Evolutionary conservation across 2,888 invertebrate genomes (phyloP), one percentile per base, ranked within the genome.

Genomic region (Rotaria magnacalcarata): DNA sequence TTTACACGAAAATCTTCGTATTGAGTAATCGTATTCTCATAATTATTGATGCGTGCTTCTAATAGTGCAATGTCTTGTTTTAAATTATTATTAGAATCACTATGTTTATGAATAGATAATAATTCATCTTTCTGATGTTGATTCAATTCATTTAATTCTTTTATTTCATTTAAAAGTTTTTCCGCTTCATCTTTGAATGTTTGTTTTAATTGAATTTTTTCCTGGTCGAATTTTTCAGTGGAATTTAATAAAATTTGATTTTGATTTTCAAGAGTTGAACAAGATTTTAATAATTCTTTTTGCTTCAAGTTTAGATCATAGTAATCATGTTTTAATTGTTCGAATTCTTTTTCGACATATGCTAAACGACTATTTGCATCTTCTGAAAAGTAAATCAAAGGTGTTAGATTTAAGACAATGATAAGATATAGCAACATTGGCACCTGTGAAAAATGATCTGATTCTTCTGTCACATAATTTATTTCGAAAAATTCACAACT

Each of bases 301-400:
- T 80, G 80, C 34, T 80, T 80, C 21, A 80, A 5, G 47, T 80
- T 80, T 16, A 80, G n/a, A 47, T 80, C 34, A n/a, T 47, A 47
- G 47, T 80, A 43, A 80, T 80, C 80, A 10, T 43, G 43, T 47
- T 80, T 80, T 47, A 80, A 80, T 80, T 80, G 80, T 80, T 80
- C 80, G 19, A 80, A 80, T 43, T 80, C 80, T 80, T 80, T 80
- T 47, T 80, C 80, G 24, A 14, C n/a, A 47, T 80, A 80, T 11
- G 2, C 10, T 47, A 80, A 80, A 24, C 47, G 43, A 43, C 3
- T 43, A 24, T 43, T 47, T 6, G 80, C 80, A n/a, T 80, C 80
- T 1, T 80, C 67, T 60, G 14, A 24, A 56, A 7, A 56, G 8
- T 24, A 56, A 3, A 54, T 6, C 21, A 54, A 54, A 54, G 6